Evolutionary conservation across 2,113 vertebrate species (phyloP).

Genomic region (Sclerurus mexicanus): DNA sequence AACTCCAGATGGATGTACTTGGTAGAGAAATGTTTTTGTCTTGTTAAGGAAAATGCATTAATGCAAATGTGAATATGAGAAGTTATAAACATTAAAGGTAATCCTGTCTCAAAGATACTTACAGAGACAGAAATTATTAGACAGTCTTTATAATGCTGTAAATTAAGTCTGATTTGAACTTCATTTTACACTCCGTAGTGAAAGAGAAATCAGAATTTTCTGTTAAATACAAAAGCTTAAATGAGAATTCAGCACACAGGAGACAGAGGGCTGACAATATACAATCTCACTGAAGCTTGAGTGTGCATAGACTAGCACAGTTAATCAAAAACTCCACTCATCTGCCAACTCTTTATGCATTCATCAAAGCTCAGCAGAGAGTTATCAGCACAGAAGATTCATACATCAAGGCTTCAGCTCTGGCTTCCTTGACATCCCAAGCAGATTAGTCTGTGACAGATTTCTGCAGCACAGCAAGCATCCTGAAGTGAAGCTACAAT

Average conservation of each 20-base stretch:
- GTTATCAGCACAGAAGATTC: constrained; percentile 51
- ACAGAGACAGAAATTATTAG: constrained; percentile 52
- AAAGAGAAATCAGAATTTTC: constrained; percentile 51
- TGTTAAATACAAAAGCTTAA: constrained; percentile 63
- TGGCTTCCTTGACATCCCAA: constrained; percentile 50
- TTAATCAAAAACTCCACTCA: constrained; percentile 67
- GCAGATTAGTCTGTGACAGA: constrained; percentile 58
- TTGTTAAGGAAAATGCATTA: constrained; percentile 55
- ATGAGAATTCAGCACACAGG: constrained; percentile 60
- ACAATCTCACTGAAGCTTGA: constrained; percentile 45
- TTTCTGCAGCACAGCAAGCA: constrained; percentile 37
- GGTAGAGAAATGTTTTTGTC: constrained; percentile 33
- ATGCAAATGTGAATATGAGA: constrained; percentile 57
- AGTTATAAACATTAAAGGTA: constrained; percentile 59
- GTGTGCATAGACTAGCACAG: constrained; percentile 41
- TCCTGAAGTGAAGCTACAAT: not conserved
- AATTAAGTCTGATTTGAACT: constrained; percentile 66
- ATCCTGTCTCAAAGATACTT: constrained; percentile 59
- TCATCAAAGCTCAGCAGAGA: constrained; percentile 67
- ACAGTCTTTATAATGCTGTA: constrained; percentile 34
- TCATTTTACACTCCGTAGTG: constrained; percentile 53
- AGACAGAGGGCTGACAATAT: constrained; percentile 64
- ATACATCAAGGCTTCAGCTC: constrained; percentile 50
- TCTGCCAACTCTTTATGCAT: constrained; percentile 62
- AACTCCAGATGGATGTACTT: not conserved